Conservation (phyloP, 2,113 vertebrate species). For the Xyliphius kryptos region DNA sequence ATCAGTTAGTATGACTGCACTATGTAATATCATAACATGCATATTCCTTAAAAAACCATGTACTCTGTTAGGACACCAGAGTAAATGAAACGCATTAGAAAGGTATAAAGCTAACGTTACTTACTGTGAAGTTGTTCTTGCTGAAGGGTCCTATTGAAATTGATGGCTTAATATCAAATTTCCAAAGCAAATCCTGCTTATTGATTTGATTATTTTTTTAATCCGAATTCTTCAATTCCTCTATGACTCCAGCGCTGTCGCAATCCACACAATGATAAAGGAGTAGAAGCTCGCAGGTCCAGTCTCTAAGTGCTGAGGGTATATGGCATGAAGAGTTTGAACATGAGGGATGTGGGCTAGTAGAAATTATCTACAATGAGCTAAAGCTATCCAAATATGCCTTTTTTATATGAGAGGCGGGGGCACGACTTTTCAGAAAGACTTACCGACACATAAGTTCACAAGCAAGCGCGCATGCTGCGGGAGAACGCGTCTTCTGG, state of each 20-base stretch:
- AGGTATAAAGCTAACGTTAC: slow-evolving; percentile 25
- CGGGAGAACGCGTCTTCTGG: slow-evolving; percentile 39
- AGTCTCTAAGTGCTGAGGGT: slow-evolving; percentile 12
- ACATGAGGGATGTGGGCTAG: slow-evolving; percentile 30
- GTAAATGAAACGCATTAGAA: background rate
- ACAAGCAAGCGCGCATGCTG: slow-evolving; percentile 51
- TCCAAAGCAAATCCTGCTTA: slow-evolving; percentile 43
- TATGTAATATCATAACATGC: too few species aligned
- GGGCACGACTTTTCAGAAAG: slow-evolving; percentile 69
- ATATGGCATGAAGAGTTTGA: slow-evolving; percentile 38
- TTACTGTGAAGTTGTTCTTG: slow-evolving; percentile 52
- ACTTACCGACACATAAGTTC: slow-evolving; percentile 68
- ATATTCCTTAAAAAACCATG: too few species aligned
- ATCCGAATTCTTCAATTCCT: slow-evolving; percentile 17
- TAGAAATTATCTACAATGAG: slow-evolving; percentile 58
- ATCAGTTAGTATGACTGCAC: too few species aligned
- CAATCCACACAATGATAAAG: slow-evolving; percentile 30
- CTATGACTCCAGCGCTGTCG: background rate
- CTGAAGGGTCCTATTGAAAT: slow-evolving; percentile 43
- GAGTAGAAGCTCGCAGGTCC: slow-evolving; percentile 11
- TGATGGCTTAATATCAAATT: slow-evolving; percentile 52
- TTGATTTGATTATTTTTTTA: too few species aligned
- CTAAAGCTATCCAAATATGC: slow-evolving; percentile 65
- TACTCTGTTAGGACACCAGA: too few species aligned
- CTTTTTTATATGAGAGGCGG: slow-evolving; percentile 59